These are phyloP conservation scores for Apamea crenata DNA, from an alignment of 2,888 invertebrate species.

Conservation along the genomic window DNA sequence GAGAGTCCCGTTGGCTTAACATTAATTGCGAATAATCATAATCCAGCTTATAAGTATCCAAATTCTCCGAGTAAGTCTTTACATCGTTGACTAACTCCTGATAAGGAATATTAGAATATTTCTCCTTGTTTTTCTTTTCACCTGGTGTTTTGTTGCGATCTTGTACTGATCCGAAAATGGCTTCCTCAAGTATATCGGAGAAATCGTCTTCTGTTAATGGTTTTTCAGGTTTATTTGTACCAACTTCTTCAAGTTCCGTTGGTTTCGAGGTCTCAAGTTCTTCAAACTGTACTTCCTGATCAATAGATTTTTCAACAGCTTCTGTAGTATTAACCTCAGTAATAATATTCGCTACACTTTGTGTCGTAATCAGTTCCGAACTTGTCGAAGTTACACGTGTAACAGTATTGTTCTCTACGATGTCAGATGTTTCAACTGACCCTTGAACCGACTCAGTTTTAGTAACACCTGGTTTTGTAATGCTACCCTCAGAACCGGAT, in stretches of 20 bases:
- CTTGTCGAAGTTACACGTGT: slow-evolving; percentile 14
- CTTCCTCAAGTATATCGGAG: slow-evolving; percentile 85
- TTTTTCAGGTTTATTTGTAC: slow-evolving; percentile 15
- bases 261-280: not conserved
- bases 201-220: slow-evolving; percentile 69
- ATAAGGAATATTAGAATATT: slow-evolving; percentile 75
- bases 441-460: not conserved
- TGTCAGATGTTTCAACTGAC: not conserved
- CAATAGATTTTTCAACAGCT: slow-evolving; percentile 21
- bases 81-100: slow-evolving; percentile 80
- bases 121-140: slow-evolving; percentile 64
- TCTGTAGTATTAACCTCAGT: slow-evolving; percentile 10
- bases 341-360: slow-evolving; percentile 32
- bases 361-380: slow-evolving; percentile 1
- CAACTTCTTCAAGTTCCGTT: slow-evolving; percentile 2
- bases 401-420: slow-evolving; percentile 1
- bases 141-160: slow-evolving; percentile 80
- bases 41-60: slow-evolving; percentile 80
- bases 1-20: slow-evolving; percentile 62
- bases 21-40: slow-evolving; percentile 79
- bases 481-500: slow-evolving; percentile 17
- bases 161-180: slow-evolving; percentile 92
- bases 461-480: slow-evolving; percentile 8
- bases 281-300: slow-evolving; percentile 1
- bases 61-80: slow-evolving; percentile 81